A percentile compares a stretch with the other conserved stretches of the same genome.
Evolutionary conservation across 2,113 vertebrate genomes (phyloP).

Genomic region (Tupaia chinensis): DNA sequence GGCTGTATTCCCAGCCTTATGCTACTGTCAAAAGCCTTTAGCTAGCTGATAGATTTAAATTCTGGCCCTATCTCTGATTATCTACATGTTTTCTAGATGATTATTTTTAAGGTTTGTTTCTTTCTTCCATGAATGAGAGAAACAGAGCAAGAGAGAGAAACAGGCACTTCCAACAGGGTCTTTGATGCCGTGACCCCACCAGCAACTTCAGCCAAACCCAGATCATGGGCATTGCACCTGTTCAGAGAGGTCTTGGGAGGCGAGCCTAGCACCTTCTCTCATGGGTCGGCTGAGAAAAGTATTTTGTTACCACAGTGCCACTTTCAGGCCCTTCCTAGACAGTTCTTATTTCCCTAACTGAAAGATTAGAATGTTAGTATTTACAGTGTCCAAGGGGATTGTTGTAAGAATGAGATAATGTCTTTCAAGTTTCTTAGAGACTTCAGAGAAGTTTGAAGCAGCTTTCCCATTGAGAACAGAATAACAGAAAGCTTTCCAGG

Average conservation of each 20-base stretch:
- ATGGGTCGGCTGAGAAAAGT: too few species aligned
- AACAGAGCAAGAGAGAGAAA: too few species aligned
- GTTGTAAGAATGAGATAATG: conserved; percentile 35
- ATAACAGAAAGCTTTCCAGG: background rate
- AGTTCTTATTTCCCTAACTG: conserved; percentile 24
- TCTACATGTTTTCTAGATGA: conserved; percentile 9
- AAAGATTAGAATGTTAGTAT: conserved; percentile 31
- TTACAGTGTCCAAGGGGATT: background rate
- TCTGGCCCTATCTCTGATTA: conserved; percentile 19
- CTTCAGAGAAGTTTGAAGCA: conserved; percentile 28
- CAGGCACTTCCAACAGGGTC: too few species aligned
- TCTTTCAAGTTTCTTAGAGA: conserved; percentile 51
- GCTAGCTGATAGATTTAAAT: background rate
- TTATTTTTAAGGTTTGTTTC: too few species aligned
- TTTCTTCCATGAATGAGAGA: too few species aligned
- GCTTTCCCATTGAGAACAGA: conserved; percentile 21
- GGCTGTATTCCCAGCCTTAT: background rate
- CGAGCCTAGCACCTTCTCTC: too few species aligned
- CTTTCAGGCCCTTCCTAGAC: background rate
- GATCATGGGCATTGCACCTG: too few species aligned
- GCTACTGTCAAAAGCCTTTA: background rate
- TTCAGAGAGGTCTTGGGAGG: too few species aligned
- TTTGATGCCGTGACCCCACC: too few species aligned
- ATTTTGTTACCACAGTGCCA: too few species aligned
- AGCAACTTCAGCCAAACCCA: too few species aligned